These are phyloP conservation scores for Napeogenes inachia DNA, from an alignment of 2,888 invertebrate species.

Conservation along the genomic window DNA sequence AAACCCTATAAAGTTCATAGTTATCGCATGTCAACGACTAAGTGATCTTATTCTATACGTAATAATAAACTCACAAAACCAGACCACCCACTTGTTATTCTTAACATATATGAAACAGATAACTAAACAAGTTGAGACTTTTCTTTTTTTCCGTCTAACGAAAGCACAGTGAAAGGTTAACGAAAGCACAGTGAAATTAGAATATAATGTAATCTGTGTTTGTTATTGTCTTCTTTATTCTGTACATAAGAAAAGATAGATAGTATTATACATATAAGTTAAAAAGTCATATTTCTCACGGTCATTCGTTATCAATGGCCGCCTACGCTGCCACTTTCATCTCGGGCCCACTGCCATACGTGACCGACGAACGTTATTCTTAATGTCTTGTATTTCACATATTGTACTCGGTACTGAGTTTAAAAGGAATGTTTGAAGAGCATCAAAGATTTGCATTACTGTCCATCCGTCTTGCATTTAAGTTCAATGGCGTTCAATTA, in stretches of 20 bases:
- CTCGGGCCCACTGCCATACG: slow-evolving; percentile 61
- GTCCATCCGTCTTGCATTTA: slow-evolving; percentile 52
- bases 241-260: too few species aligned
- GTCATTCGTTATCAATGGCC: slow-evolving; percentile 44
- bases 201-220: too few species aligned
- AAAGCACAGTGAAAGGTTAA: background rate
- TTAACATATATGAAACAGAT: too few species aligned
- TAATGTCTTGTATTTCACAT: slow-evolving; percentile 18
- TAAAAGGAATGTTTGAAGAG: slow-evolving; percentile 41
- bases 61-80: slow-evolving; percentile 10
- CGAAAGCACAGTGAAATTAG: too few species aligned
- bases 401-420: background rate
- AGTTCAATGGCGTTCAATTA: slow-evolving; percentile 36
- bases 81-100: slow-evolving; percentile 12
- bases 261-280: too few species aligned
- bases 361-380: slow-evolving; percentile 50
- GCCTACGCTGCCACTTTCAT: slow-evolving; percentile 72
- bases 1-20: slow-evolving; percentile 1
- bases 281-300: slow-evolving; percentile 58
- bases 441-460: slow-evolving; percentile 56
- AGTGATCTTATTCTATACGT: slow-evolving; percentile 11
- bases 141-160: too few species aligned
- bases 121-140: too few species aligned
- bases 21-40: slow-evolving; percentile 12
- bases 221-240: too few species aligned